Percentiles rank a stretch among this genome's conserved stretches.
Conservation (phyloP, 2,113 vertebrate genomes). For the Xiphorhynchus elegans region DNA sequence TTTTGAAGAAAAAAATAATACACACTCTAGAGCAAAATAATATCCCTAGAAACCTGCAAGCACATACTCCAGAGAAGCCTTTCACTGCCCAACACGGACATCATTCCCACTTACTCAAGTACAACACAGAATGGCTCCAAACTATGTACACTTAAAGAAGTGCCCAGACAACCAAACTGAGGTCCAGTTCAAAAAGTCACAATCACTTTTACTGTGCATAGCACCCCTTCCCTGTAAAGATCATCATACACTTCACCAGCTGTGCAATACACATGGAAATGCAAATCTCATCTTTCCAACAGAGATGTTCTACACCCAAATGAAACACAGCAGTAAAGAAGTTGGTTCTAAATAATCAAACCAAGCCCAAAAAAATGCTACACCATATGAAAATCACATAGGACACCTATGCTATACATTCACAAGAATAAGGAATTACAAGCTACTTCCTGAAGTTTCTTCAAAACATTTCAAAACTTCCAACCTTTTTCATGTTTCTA, state of each 20-base stretch:
- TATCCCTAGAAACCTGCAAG: neutral
- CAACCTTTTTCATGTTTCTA: neutral
- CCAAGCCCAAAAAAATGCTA: neutral
- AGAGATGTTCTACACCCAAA: neutral
- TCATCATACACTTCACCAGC: neutral
- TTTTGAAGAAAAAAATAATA: neutral
- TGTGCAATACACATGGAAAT: neutral
- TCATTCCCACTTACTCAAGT: neutral
- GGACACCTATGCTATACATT: neutral
- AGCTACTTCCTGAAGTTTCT: neutral
- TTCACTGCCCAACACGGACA: neutral
- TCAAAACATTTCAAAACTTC: neutral
- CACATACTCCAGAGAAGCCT: neutral
- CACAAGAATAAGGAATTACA: neutral
- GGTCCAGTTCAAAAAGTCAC: neutral
- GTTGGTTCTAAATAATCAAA: neutral
- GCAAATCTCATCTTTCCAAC: neutral
- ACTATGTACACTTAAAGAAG: neutral
- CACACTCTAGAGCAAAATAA: neutral
- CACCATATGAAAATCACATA: neutral
- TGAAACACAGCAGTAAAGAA: neutral
- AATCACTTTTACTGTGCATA: neutral
- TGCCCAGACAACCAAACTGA: neutral
- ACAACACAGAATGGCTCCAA: neutral
- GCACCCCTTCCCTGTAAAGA: neutral